Evolutionary conservation across 2,888 invertebrate species (phyloP).

Genomic region (Bedellia somnulentella): DNA sequence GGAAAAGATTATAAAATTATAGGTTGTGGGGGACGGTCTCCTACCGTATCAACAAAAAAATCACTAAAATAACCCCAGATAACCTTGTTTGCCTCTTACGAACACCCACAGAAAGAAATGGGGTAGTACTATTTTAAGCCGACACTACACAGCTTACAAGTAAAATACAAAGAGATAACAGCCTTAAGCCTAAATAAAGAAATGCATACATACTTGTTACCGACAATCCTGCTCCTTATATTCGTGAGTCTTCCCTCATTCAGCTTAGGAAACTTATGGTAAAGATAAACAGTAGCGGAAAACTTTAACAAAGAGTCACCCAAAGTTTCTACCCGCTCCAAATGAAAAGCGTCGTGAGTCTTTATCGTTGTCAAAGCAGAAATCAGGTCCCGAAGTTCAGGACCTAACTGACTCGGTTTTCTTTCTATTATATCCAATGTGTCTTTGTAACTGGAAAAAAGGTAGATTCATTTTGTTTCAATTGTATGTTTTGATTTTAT

Average conservation of each 20-base stretch:
- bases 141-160: too few relatives aligned
- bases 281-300: conserved; percentile 72
- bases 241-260: conserved; percentile 81
- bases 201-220: conserved; percentile 76
- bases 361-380: conserved; percentile 72
- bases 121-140: too few relatives aligned
- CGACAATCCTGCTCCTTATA: conserved; percentile 71
- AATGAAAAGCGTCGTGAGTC: conserved; percentile 73
- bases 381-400: conserved; percentile 45
- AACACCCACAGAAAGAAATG: too few relatives aligned
- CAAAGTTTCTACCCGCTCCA: conserved; percentile 84
- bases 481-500: too few relatives aligned
- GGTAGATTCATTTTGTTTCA: too few relatives aligned
- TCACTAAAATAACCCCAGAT: too few relatives aligned
- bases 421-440: conserved; percentile 21
- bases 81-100: too few relatives aligned
- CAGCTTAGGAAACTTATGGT: conserved; percentile 65
- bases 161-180: too few relatives aligned
- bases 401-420: conserved; percentile 25
- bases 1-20: too few relatives aligned
- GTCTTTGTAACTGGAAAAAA: conserved; percentile 25
- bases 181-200: too few relatives aligned
- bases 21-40: too few relatives aligned
- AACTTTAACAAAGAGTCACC: conserved; percentile 90
- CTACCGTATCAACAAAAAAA: too few relatives aligned